phyloP scores from a whole-genome alignment of 92 coral and sea anemone species.

The Paramuricea clavata region DNA sequence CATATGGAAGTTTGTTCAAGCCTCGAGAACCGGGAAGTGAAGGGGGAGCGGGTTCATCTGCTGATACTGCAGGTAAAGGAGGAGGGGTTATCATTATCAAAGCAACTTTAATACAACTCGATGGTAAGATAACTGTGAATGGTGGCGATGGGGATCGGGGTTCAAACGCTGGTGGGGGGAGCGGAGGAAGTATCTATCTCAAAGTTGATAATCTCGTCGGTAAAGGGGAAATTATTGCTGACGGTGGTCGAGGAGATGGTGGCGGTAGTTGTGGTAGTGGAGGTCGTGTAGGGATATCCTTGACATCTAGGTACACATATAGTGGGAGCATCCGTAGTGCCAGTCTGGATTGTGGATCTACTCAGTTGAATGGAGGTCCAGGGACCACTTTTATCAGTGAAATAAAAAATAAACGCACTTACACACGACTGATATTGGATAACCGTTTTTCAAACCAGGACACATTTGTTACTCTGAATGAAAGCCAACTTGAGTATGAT shows the following conservation, averaged over 20 bases:
- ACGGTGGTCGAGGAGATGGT: slow-evolving; percentile 89
- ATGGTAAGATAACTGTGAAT: slow-evolving; percentile 90
- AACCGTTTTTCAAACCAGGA: slow-evolving; percentile 84
- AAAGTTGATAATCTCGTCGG: slow-evolving; percentile 74
- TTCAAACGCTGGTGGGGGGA: slow-evolving; percentile 80
- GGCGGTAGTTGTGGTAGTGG: slow-evolving; percentile 97
- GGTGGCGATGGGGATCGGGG: slow-evolving; percentile 81
- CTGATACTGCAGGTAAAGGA: slow-evolving; percentile 79
- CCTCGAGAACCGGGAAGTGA: slow-evolving; percentile 88
- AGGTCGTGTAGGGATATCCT: slow-evolving; percentile 81
- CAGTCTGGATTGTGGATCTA: slow-evolving; percentile 71
- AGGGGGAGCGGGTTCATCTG: slow-evolving; percentile 78
- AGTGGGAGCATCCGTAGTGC: slow-evolving; percentile 83
- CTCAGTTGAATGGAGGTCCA: slow-evolving; percentile 80
- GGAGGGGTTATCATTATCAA: slow-evolving; percentile 85
- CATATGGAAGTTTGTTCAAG: slow-evolving; percentile 80
- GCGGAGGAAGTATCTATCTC: slow-evolving; percentile 91
- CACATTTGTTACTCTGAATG: slow-evolving; percentile 81
- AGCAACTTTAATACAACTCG: slow-evolving; percentile 77
- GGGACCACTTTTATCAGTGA: slow-evolving; percentile 89
- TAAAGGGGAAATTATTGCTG: slow-evolving; percentile 82
- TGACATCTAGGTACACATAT: slow-evolving; percentile 60
- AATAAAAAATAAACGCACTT: slow-evolving; percentile 75
- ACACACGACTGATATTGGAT: slow-evolving; percentile 74
- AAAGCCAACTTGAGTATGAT: slow-evolving; percentile 57